phyloP scores from a whole-genome alignment of 1,140 invertebrate genomes.

The Carposina sasakii region DNA sequence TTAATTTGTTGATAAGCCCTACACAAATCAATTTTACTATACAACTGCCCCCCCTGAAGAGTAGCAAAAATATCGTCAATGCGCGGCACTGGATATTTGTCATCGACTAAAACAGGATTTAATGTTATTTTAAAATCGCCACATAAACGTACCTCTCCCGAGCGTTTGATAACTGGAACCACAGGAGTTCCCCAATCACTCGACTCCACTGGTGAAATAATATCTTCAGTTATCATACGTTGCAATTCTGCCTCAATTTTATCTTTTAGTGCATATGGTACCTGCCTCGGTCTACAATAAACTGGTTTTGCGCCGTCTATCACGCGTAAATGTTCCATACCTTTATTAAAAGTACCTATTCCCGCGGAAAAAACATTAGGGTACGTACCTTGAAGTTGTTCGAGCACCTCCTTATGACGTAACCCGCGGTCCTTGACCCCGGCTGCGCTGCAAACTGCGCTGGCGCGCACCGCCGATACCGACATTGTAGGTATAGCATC shows the following conservation, averaged over 20 bases:
- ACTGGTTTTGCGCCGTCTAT: conserved; percentile 22
- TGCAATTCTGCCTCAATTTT: conserved; percentile 30
- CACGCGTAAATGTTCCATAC: neutral
- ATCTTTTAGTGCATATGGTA: conserved; percentile 28
- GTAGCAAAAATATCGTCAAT: conserved; percentile 38
- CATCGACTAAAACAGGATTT: conserved; percentile 39
- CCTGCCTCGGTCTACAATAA: conserved; percentile 29
- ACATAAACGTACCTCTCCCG: conserved; percentile 28
- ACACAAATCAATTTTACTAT: conserved; percentile 39
- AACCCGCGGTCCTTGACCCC: too few species aligned
- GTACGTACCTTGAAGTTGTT: neutral
- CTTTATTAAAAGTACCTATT: conserved; percentile 12
- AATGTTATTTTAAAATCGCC: conserved; percentile 55
- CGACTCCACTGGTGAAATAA: conserved; percentile 17
- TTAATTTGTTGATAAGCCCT: conserved; percentile 41
- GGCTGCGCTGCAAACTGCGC: too few species aligned
- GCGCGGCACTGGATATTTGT: conserved; percentile 42
- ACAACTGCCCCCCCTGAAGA: conserved; percentile 28
- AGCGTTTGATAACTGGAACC: conserved; percentile 20
- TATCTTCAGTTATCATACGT: conserved; percentile 16
- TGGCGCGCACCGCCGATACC: neutral
- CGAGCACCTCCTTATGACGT: neutral
- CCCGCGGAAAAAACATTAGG: conserved; percentile 5
- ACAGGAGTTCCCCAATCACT: conserved; percentile 15
- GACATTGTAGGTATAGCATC: neutral